Percentiles rank a stretch among this genome's conserved stretches.
Evolutionary conservation across 2,797 vertebrate species (phyloP).

Genomic region (Pseudochirops corinnae): DNA sequence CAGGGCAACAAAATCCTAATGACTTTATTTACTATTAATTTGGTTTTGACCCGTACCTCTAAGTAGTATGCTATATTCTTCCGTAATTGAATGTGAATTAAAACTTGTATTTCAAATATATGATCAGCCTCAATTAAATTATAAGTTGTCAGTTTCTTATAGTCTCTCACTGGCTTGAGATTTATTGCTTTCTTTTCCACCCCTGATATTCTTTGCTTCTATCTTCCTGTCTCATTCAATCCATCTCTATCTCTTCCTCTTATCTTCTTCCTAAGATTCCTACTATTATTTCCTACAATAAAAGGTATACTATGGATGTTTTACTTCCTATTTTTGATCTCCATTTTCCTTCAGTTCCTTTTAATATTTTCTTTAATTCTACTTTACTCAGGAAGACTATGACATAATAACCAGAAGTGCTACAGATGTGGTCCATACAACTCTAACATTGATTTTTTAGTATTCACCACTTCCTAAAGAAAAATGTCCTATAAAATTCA

Average conservation of each 20-base stretch:
- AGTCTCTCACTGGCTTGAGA: too few relatives aligned
- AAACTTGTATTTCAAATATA: too few relatives aligned
- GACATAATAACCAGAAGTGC: not conserved
- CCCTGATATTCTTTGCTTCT: too few relatives aligned
- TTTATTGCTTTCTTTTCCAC: too few relatives aligned
- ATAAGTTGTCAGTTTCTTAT: too few relatives aligned
- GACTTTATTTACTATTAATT: conserved; percentile 2
- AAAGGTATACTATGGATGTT: too few relatives aligned
- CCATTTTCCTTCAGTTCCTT: not conserved
- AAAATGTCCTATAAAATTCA: not conserved
- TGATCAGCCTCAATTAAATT: too few relatives aligned
- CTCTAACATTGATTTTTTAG: not conserved
- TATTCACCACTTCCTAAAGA: not conserved
- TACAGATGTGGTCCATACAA: not conserved
- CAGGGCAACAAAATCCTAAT: not conserved
- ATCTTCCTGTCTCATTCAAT: too few relatives aligned
- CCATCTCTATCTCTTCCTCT: too few relatives aligned
- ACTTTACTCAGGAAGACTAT: not conserved
- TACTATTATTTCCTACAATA: too few relatives aligned
- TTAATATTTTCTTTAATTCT: not conserved
- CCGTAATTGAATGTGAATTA: not conserved
- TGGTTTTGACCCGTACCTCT: not conserved
- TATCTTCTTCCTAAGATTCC: too few relatives aligned
- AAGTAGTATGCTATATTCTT: not conserved
- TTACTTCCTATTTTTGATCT: not conserved